phyloP scores from a whole-genome alignment of 1,140 invertebrate genomes.

The Nephila pilipes region DNA sequence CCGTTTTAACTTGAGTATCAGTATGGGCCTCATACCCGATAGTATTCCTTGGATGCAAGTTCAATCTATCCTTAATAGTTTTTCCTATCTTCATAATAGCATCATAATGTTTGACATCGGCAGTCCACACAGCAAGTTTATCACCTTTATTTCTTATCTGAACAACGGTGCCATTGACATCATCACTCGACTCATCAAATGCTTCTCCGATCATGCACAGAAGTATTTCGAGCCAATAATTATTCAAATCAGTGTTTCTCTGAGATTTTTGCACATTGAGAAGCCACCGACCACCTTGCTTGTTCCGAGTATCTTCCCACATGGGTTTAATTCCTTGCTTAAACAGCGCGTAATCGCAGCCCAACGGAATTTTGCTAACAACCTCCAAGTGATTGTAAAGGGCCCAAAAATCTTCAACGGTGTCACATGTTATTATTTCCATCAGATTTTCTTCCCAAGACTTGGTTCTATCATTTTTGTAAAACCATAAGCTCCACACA shows the following conservation, averaged over 20 bases:
- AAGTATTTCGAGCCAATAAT: conserved; percentile 96
- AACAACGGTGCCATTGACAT: conserved; percentile 96
- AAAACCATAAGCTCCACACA: conserved; percentile 99
- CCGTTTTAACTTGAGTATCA: conserved; percentile 65
- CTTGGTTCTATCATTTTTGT: conserved; percentile 93
- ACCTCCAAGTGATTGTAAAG: conserved; percentile 97
- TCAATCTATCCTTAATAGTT: conserved; percentile 66
- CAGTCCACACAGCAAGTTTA: conserved; percentile 97
- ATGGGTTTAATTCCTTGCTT: conserved; percentile 97
- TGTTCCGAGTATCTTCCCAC: conserved; percentile 98
- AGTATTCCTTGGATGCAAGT: conserved; percentile 44
- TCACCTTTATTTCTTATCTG: conserved; percentile 95
- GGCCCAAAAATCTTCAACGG: conserved; percentile 99
- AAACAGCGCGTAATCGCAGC: conserved; percentile 98
- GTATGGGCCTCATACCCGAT: conserved; percentile 65
- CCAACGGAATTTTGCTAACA: conserved; percentile 92
- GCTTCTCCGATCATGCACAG: conserved; percentile 98
- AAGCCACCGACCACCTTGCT: conserved; percentile 96
- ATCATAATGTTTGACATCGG: conserved; percentile 88
- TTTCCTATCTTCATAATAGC: conserved; percentile 85
- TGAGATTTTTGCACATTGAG: conserved; percentile 93
- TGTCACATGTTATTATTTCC: conserved; percentile 95
- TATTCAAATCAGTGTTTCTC: conserved; percentile 90
- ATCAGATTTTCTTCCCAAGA: conserved; percentile 97
- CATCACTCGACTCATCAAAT: conserved; percentile 94